Evolutionary conservation across 2,797 vertebrate species (phyloP).

Genomic region (Macropodus opercularis): DNA sequence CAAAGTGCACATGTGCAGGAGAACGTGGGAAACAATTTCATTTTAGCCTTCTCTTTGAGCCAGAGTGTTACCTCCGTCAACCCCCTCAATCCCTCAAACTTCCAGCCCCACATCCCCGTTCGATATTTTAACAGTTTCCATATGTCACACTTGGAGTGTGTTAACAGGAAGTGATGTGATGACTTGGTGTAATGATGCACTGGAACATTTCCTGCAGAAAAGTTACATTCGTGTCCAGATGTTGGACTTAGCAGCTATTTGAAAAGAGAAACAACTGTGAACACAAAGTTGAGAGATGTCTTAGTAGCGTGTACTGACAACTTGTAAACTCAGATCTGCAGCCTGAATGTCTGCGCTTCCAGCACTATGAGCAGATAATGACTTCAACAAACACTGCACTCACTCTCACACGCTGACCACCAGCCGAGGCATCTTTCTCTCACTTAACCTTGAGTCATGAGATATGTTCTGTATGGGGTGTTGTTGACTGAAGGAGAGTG

Average conservation of each 20-base stretch:
- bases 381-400: slow-evolving; percentile 23
- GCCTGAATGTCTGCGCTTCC: background rate
- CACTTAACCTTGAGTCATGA: slow-evolving; percentile 42
- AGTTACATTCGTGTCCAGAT: slow-evolving; percentile 55
- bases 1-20: slow-evolving; percentile 52
- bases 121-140: slow-evolving; percentile 69
- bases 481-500: slow-evolving; percentile 43
- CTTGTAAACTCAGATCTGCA: background rate
- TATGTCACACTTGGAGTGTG: slow-evolving; percentile 66
- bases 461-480: slow-evolving; percentile 31
- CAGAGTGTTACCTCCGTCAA: slow-evolving; percentile 21
- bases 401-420: slow-evolving; percentile 1
- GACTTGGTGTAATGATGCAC: slow-evolving; percentile 63
- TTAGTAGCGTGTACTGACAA: slow-evolving; percentile 14
- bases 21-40: slow-evolving; percentile 76
- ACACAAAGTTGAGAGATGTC: slow-evolving; percentile 3
- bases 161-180: slow-evolving; percentile 77
- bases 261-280: slow-evolving; percentile 41
- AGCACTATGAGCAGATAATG: slow-evolving; percentile 27
- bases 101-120: slow-evolving; percentile 29
- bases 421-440: slow-evolving; percentile 27
- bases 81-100: slow-evolving; percentile 13
- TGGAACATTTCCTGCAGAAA: slow-evolving; percentile 57
- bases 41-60: slow-evolving; percentile 49
- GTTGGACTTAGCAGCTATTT: slow-evolving; percentile 49